Base-by-base conservation (phyloP, 2,888 invertebrate species). In the Drosophila pseudotalamancana region DNA sequence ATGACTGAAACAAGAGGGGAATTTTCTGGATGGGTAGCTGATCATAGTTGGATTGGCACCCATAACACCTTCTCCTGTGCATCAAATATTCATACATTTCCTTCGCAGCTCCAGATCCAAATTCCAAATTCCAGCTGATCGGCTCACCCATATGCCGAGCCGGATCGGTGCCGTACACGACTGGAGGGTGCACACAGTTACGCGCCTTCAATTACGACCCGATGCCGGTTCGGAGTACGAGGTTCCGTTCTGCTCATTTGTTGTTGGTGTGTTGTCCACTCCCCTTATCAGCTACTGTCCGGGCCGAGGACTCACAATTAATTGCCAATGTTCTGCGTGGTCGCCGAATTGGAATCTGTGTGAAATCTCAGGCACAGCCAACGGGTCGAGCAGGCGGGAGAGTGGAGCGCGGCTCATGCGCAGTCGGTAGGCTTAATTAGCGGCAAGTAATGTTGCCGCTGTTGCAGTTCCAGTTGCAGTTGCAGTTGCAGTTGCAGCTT, bases 351-450 rank as follows among this genome's bases (percentile, higher is more conserved):
- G 81, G 73, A 81, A 81, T 81, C 81, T 81, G 81, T 84, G 84
- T 84, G 84, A 81, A 81, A 81, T 81, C 81, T 81, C 64, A 63
- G 72, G 80, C 74, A 39, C 61, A 70, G 60, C 43, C 32, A 31
- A 39, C 32, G 31, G 27, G 32, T 18, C 16, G 16, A 6, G 23
- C 23, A 35, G 55, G 25, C 8, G 49, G 29, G 42, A 35, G 16
- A 14, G 50, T 4, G 8, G 45, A 48, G 37, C 23, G 50, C 50
- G 65, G 54, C 68, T 73, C 70, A 82, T 77, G 82, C 82, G 68
- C 72, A 75, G 67, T 74, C 71, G 80, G 82, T 79, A 79, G 72
- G 85, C 89, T 89, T 89, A 89, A 89, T 89, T 89, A 89, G 88
- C 88, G 80, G 88, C 87, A 77, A 88, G 82, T 88, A 87, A 87